Percentiles rank a stretch among this genome's conserved stretches.
Conservation (phyloP, 2,113 vertebrate genomes). For the Apus apus region DNA sequence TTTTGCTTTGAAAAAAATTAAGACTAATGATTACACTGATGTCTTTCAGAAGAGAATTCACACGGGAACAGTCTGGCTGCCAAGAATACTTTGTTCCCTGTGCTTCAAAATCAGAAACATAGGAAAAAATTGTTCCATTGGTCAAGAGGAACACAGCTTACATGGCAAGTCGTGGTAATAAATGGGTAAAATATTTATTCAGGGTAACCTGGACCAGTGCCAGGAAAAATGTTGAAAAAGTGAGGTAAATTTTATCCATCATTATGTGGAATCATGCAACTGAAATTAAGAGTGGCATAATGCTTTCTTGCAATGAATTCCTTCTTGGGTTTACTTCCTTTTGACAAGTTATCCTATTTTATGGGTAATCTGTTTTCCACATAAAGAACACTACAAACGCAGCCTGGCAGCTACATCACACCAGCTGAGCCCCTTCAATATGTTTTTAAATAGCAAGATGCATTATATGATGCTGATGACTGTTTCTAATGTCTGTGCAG, state of each 20-base stretch:
- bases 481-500: not conserved
- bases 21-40: not conserved
- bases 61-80: not conserved
- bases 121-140: not conserved
- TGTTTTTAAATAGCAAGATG: not conserved
- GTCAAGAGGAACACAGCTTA: not conserved
- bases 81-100: conserved; percentile 5
- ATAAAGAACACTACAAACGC: not conserved
- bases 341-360: not conserved
- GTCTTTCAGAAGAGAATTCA: conserved; percentile 2
- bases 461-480: not conserved
- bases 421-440: not conserved
- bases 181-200: not conserved
- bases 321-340: not conserved
- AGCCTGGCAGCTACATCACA: not conserved
- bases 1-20: not conserved
- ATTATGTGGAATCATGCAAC: not conserved
- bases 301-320: not conserved
- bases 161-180: not conserved
- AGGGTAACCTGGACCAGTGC: not conserved
- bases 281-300: not conserved
- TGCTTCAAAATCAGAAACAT: not conserved
- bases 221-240: not conserved
- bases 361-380: not conserved
- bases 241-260: not conserved